Evolutionary conservation across 2,113 vertebrate genomes (phyloP), one percentile per base, ranked within the genome.

Genomic region (Lagopus leucura): DNA sequence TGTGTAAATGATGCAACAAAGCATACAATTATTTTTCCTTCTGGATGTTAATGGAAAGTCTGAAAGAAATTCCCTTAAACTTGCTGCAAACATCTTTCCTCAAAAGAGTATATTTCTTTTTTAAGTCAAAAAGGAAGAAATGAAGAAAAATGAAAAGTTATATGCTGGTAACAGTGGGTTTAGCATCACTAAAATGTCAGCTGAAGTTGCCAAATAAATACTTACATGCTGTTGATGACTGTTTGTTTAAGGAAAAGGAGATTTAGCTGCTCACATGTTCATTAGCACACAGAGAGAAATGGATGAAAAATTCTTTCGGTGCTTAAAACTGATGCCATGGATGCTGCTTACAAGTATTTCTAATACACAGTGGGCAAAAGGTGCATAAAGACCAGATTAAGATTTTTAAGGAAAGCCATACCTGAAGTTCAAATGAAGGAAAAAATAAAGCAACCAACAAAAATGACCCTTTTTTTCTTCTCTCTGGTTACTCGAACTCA

Each of bases 401-500:
- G 98, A 98, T 98, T 98, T 98, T 97, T 95, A 97, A 98, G 95
- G 94, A 97, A 97, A 98, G 97, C 97, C 97, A 97, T 92, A 97
- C 97, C 97, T 98, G 98, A 98, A 98, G 98, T 98, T 97, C 92
- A 64, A 64, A 64, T 40, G 36, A 64, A 64, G 38, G 96, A 97
- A 97, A 97, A 97, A 98, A 98, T 96, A 97, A 97, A 93, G 69
- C n/a, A 82, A 72, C 74, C 42, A 77, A 40, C 64, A 91, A 88
- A 94, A 94, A 86, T 17, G 12, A 30, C 57, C 65, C 11, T 71
- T 86, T 47, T 78, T 74, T 91, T 80, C 43, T 58, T 47, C 12
- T 43, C 42, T 16, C 61, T 47, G 32, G 65, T 43, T 90, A 38
- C 57, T 85, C 65, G 86, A 95, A 97, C 93, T 96, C 93, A 85